These are phyloP conservation scores for Epinephelus moara DNA, from an alignment of 2,113 vertebrate species.

Conservation along the genomic window DNA sequence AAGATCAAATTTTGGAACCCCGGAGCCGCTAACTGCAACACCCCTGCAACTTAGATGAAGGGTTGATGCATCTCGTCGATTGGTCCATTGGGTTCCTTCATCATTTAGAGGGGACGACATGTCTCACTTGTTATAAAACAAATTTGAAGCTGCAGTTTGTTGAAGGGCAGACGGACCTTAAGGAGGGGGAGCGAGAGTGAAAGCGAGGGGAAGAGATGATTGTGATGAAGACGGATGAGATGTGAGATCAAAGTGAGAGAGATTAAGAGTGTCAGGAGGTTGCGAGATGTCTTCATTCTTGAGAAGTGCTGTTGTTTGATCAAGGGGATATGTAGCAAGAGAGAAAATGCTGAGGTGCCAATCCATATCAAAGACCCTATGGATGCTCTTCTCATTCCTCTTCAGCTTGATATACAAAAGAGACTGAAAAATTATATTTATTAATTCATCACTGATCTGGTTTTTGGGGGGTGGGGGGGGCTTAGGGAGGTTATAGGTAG, in stretches of 20 bases:
- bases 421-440: conserved; percentile 16
- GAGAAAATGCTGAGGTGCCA: conserved; percentile 58
- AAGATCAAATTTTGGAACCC: neutral
- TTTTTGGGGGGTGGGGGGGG: neutral
- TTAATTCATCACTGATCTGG: conserved; percentile 25
- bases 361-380: conserved; percentile 46
- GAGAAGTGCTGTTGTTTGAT: conserved; percentile 69
- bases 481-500: neutral
- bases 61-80: neutral
- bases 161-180: conserved; percentile 65
- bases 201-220: conserved; percentile 42
- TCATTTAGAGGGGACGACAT: neutral
- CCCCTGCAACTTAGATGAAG: conserved; percentile 31
- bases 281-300: conserved; percentile 65
- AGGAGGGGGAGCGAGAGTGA: conserved; percentile 19
- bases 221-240: conserved; percentile 48
- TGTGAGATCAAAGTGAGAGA: conserved; percentile 70
- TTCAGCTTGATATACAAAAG: conserved; percentile 29
- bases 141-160: conserved; percentile 53
- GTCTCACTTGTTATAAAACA: conserved; percentile 27
- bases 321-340: conserved; percentile 56
- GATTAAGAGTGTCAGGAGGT: conserved; percentile 67
- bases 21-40: conserved; percentile 2
- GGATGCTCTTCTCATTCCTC: conserved; percentile 26
- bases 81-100: conserved; percentile 8